Evolutionary conservation across 1,140 invertebrate species (phyloP).

Genomic region (Tetranychus cinnabarinus): DNA sequence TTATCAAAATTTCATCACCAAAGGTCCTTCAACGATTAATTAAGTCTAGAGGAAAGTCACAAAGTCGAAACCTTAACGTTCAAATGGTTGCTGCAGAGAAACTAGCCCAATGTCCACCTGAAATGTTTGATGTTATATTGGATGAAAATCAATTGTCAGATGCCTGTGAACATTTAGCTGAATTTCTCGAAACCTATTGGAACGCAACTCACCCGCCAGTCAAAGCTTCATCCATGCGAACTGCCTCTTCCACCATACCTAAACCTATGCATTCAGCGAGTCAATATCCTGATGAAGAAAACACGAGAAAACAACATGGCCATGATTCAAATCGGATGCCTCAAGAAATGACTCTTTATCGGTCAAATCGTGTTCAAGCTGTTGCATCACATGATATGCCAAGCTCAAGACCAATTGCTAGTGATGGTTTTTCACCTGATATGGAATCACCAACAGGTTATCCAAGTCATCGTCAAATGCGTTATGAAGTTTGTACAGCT

Average conservation of each 20-base stretch:
- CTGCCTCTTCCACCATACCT: background rate
- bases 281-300: background rate
- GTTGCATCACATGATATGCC: background rate
- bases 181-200: conserved; percentile 96
- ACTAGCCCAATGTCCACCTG: conserved; percentile 80
- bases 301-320: background rate
- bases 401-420: background rate
- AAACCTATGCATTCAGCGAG: background rate
- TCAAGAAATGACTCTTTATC: background rate
- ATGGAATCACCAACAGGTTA: background rate
- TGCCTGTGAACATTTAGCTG: conserved; percentile 92
- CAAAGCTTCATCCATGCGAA: background rate
- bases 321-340: background rate
- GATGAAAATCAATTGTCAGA: conserved; percentile 97
- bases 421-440: conserved; percentile 1
- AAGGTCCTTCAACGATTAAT: conserved; percentile 97
- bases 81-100: conserved; percentile 99
- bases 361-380: background rate
- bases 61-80: conserved; percentile 87
- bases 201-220: conserved; percentile 75
- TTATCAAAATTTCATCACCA: conserved; percentile 95
- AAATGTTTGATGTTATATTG: conserved; percentile 96
- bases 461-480: background rate
- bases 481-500: background rate
- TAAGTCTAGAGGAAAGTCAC: conserved; percentile 94